Percentiles rank a stretch among this genome's conserved stretches.
Conservation (phyloP, 2,113 vertebrate species). For the Pogona vitticeps region DNA sequence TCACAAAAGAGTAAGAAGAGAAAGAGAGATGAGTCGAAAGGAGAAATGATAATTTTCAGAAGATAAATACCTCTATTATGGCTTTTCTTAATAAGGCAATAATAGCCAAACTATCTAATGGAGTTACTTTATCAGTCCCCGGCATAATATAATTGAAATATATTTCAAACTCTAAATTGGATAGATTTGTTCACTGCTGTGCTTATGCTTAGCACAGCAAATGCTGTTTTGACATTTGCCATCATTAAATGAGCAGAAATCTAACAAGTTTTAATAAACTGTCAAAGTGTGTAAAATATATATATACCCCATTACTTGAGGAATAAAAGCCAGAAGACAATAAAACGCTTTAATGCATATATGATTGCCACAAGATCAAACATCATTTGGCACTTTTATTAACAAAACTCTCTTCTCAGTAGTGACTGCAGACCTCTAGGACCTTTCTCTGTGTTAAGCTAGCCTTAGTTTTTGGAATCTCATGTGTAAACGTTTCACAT, state of each 20-base stretch:
- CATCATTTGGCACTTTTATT: constrained; percentile 27
- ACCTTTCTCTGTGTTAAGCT: neutral
- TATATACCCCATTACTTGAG: constrained; percentile 61
- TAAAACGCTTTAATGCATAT: constrained; percentile 58
- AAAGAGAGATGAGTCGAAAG: constrained; percentile 60
- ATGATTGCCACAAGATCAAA: constrained; percentile 51
- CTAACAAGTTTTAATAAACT: constrained; percentile 74
- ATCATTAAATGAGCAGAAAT: constrained; percentile 62
- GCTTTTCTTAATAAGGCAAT: constrained; percentile 51
- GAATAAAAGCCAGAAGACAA: constrained; percentile 61
- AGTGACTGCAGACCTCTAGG: neutral
- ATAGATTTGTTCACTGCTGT: constrained; percentile 71
- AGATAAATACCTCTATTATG: constrained; percentile 54
- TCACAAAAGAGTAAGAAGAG: constrained; percentile 56
- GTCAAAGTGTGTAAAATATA: constrained; percentile 56
- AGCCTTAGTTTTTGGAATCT: neutral
- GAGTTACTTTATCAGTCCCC: constrained; percentile 65
- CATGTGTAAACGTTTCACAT: neutral
- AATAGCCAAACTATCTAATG: constrained; percentile 53
- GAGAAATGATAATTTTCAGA: constrained; percentile 54
- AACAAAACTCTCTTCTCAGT: constrained; percentile 23
- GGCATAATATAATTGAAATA: constrained; percentile 52
- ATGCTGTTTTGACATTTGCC: constrained; percentile 70
- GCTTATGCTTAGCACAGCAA: constrained; percentile 76
- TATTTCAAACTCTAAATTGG: constrained; percentile 70